phyloP scores from a whole-genome alignment of 92 coral and sea anemone genomes.

The Plumapathes pennacea region DNA sequence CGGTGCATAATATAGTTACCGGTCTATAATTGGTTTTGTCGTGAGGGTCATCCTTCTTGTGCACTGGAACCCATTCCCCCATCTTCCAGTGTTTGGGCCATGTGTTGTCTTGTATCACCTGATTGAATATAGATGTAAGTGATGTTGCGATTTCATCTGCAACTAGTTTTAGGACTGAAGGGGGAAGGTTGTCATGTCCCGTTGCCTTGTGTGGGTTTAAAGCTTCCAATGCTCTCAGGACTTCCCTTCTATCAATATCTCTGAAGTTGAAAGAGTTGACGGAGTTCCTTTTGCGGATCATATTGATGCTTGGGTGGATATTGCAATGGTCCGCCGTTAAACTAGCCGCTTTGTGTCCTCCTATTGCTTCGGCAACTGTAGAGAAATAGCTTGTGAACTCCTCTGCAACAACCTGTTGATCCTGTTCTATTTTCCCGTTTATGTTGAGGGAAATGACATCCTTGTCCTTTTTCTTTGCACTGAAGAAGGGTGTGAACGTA shows the following conservation, averaged over 20 bases:
- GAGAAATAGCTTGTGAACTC: background rate
- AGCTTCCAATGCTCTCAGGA: no score
- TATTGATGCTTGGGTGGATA: background rate
- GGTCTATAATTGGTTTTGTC: slow-evolving; percentile 30
- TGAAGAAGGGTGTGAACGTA: slow-evolving; percentile 48
- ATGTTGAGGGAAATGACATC: slow-evolving; percentile 5
- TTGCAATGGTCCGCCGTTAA: slow-evolving; percentile 6
- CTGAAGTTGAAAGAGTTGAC: no score
- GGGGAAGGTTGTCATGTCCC: no score
- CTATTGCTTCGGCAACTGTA: slow-evolving; percentile 7
- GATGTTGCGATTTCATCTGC: no score
- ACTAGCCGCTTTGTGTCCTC: slow-evolving; percentile 3
- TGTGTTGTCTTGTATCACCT: no score
- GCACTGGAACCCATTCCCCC: slow-evolving; percentile 42
- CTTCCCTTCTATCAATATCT: no score
- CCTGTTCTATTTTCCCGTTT: slow-evolving; percentile 1
- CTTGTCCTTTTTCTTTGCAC: slow-evolving; percentile 10
- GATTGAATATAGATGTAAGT: no score
- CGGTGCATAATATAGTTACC: slow-evolving; percentile 13
- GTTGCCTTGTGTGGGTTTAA: no score
- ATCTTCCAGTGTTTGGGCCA: no score
- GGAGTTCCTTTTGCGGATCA: no score
- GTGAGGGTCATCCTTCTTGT: slow-evolving; percentile 30
- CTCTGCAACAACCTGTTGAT: slow-evolving; percentile 9
- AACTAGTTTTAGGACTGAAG: no score